Base-by-base conservation (phyloP, 2,888 invertebrate species). In the Drymonia ruficornis region DNA sequence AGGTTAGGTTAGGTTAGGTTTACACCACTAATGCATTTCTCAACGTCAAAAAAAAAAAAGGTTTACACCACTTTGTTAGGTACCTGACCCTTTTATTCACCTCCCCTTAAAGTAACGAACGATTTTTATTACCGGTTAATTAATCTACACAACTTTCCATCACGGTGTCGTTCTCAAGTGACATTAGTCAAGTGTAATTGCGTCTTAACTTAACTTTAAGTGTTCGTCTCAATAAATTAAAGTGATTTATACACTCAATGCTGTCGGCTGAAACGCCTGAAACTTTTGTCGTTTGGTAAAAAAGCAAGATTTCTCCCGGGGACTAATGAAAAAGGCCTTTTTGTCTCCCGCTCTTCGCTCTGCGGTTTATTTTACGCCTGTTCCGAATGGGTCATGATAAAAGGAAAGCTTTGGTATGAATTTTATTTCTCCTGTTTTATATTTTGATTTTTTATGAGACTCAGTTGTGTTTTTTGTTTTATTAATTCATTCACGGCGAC, bases 161-260 rank as follows among this genome's bases (percentile, higher is more conserved):
- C 42, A 54, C 50, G 55, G 61, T 76, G 65, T 70, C 58, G 66
- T 64, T 70, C 16, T 49, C 51, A 75, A 73, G 72, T 72, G 72
- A 70, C 84, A 87, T 88, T 83, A 83, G 81, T 84, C 86, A 85
- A 76, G 74, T 70, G 73, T 83, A 82, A 86, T 80, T 74, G 79
- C 76, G 61, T 73, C 72, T 74, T 72, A 67, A 71, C 59, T 69
- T 77, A 76, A 85, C 76, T 84, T 80, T 71, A 80, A 84, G 81
- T 82, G 78, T 78, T 84, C 86, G 83, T 88, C 86, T 88, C 84
- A 82, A 87, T 89, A 89, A 89, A 89, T 89, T 89, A 86, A 84
- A 81, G 84, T 89, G 89, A 90, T 89, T 90, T 90, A 90, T 89
- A 28, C n/a, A 45, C 18, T 80, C 73, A 77, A 80, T 82, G 87